These are phyloP conservation scores for Porites lobata DNA, from an alignment of 92 coral and sea anemone species.

Conservation along the genomic window DNA sequence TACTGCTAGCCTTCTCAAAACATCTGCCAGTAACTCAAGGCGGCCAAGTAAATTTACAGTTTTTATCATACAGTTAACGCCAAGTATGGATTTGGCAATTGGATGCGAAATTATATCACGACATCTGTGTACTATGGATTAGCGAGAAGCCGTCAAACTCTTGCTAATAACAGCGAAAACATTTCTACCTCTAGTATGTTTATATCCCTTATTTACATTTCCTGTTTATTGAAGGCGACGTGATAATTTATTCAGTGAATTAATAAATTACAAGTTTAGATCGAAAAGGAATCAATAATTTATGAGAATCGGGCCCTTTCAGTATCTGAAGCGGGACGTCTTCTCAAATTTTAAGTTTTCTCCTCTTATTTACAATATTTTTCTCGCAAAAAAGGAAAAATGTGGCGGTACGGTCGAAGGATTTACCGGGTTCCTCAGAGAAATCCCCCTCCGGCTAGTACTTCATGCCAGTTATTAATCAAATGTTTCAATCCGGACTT, in stretches of 20 bases:
- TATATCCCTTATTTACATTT: conserved; percentile 82
- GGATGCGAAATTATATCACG: background rate
- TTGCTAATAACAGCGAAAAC: conserved; percentile 33
- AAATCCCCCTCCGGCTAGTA: conserved; percentile 34
- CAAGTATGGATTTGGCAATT: conserved; percentile 11
- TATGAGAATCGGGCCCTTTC: conserved; percentile 89
- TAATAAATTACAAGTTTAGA: conserved; percentile 98
- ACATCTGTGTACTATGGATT: background rate
- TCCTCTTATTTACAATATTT: conserved; percentile 20
- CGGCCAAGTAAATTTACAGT: conserved; percentile 43
- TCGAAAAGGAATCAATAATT: conserved; percentile 91
- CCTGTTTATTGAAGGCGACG: conserved; percentile 78
- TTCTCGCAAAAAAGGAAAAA: conserved; percentile 27
- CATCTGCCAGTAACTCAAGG: conserved; percentile 40
- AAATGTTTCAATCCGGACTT: conserved; percentile 80
- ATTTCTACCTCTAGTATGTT: conserved; percentile 71
- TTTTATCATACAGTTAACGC: conserved; percentile 12
- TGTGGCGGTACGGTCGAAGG: conserved; percentile 4
- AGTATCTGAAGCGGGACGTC: conserved; percentile 72
- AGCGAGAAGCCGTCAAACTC: conserved; percentile 30
- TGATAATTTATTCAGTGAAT: conserved; percentile 97
- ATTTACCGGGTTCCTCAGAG: conserved; percentile 1
- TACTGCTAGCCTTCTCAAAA: conserved; percentile 27
- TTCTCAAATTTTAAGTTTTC: conserved; percentile 49
- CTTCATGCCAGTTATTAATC: conserved; percentile 70